Conservation (phyloP, 2,888 invertebrate species). For the Caenorhabditis sp. region DNA sequence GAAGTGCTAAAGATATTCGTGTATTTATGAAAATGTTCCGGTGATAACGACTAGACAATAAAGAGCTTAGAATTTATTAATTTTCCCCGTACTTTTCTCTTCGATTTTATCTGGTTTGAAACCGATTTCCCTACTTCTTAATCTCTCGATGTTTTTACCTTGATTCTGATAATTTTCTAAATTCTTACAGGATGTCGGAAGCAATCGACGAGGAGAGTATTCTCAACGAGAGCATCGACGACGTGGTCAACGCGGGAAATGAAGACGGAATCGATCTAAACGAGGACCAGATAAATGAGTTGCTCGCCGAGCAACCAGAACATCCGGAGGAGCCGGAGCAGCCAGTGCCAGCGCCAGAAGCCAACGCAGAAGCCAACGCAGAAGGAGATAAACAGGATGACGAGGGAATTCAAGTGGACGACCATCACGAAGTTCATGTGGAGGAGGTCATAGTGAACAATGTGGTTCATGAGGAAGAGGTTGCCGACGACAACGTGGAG, state of each 20-base stretch:
- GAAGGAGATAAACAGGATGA: not conserved
- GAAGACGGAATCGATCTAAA: not conserved
- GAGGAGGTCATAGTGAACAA: too few species aligned
- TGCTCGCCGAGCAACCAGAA: not conserved
- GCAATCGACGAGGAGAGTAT: not conserved
- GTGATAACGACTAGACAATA: too few species aligned
- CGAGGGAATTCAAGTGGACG: too few species aligned
- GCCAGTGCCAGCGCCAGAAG: too few species aligned
- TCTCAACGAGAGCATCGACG: not conserved
- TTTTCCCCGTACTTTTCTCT: too few species aligned
- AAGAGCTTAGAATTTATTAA: too few species aligned
- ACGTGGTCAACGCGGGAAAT: not conserved
- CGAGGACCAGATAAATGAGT: not conserved
- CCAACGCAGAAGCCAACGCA: not conserved
- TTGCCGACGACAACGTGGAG: not conserved
- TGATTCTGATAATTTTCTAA: too few species aligned
- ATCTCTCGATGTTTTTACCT: too few species aligned
- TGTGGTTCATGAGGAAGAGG: not conserved
- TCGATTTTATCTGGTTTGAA: too few species aligned
- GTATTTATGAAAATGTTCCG: constrained; percentile 1
- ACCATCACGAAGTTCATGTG: too few species aligned
- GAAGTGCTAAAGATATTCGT: not conserved
- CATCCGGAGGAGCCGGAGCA: not conserved
- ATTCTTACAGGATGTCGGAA: too few species aligned
- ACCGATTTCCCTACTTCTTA: too few species aligned